Conservation (phyloP, 35 echinoderm and acorn worm species). For the Lytechinus pictus region DNA sequence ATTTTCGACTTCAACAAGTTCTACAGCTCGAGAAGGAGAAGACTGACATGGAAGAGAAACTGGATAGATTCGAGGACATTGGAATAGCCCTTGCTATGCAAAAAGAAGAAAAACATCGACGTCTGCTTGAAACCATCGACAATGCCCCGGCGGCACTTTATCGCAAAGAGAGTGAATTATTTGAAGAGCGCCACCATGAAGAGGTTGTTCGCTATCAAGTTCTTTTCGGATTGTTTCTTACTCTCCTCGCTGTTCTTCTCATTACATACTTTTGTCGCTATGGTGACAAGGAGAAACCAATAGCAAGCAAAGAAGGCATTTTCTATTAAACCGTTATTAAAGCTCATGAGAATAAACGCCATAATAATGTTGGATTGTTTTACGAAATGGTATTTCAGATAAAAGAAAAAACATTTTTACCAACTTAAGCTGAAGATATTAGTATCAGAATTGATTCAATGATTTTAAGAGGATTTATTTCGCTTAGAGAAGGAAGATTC, state of each 20-base stretch:
- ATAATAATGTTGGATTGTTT: too few species aligned
- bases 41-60: neutral
- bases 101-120: neutral
- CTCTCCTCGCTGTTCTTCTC: neutral
- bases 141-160: slow-evolving; percentile 20
- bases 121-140: neutral
- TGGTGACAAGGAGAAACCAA: neutral
- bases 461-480: too few species aligned
- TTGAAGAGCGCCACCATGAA: slow-evolving; percentile 19
- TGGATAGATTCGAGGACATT: neutral
- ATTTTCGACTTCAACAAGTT: neutral
- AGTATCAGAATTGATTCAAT: too few species aligned
- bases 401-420: too few species aligned
- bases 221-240: neutral
- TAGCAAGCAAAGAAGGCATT: neutral
- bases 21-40: neutral
- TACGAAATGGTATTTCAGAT: too few species aligned
- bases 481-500: too few species aligned
- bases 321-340: neutral
- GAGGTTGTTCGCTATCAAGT: neutral
- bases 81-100: slow-evolving; percentile 1
- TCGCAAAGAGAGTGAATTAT: neutral
- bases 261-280: neutral
- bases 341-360: neutral
- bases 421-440: too few species aligned